Evolutionary conservation across 1,140 invertebrate genomes (phyloP), one percentile per base, ranked within the genome.

Genomic region (Ectropis grisescens): DNA sequence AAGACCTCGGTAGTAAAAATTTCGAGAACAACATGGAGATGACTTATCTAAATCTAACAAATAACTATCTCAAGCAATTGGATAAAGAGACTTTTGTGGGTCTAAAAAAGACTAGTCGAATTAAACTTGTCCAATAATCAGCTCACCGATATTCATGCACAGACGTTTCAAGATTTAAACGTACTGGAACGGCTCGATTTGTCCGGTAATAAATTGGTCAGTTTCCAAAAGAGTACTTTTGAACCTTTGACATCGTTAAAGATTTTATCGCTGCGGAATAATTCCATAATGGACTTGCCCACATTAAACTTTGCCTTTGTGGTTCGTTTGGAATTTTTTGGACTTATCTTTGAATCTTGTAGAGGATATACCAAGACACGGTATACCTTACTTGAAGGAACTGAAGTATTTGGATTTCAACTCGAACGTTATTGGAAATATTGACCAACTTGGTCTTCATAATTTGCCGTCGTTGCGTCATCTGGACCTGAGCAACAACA

Each of bases 401-500:
- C 70, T 93, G 36, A 78, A 85, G 41, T 79, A 83, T 33, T 71
- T 93, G 29, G 85, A 87, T 36, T 58, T 93, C 38, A 85, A 88
- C 31, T 88, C 87, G 33, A 94, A 93, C 75, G 85, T 92, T 13
- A 90, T 94, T 44, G 84, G 84, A 42, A 86, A 84, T 29, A 84
- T 93, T 33, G 85, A 89, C 58, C 82, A 85, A 40, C 84, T 85
- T 31, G 87, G 90, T 22, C 88, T 94, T 41, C 87, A 90, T 38
- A 86, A 87, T 37, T 69, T 93, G 13, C 85, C 86, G 15, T 85
- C 86, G 22, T 61, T 97, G 1, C 84, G 89, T 27, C 83, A 87
- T 50, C 81, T 96, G 29, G 88, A 94, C 68, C 71, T 97, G 33
- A 90, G 91, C 32, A 89, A 91, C 50, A 94, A 94, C 68, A 93